These are phyloP conservation scores for Premnoplex brunnescens DNA, from an alignment of 2,797 vertebrate genomes.

Conservation along the genomic window DNA sequence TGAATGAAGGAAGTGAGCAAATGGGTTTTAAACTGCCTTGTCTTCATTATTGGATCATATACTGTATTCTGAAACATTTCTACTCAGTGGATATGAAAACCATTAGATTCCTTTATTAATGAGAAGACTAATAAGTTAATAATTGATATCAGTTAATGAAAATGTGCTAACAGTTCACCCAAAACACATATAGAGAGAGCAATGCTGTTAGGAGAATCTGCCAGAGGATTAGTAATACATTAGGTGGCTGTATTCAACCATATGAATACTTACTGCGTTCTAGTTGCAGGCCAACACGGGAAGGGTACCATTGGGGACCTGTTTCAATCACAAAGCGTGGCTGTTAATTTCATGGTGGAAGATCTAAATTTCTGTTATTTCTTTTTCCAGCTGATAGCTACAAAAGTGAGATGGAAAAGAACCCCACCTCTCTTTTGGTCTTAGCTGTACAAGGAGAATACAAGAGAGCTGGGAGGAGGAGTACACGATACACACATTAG, in stretches of 20 bases:
- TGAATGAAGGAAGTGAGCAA: background rate
- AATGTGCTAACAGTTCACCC: background rate
- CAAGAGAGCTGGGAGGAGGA: background rate
- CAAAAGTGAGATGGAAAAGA: background rate
- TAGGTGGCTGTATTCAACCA: background rate
- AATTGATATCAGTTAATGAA: background rate
- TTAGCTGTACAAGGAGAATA: background rate
- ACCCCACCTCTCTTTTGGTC: accelerated
- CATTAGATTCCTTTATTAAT: background rate
- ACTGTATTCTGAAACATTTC: background rate
- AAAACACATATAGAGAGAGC: accelerated
- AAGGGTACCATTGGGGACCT: constrained; percentile 80
- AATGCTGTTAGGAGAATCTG: background rate
- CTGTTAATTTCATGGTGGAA: background rate
- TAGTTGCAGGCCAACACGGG: constrained; percentile 75
- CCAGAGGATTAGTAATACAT: background rate
- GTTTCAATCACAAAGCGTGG: constrained; percentile 25
- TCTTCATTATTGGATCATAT: background rate
- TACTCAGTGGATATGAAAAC: background rate
- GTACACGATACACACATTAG: background rate
- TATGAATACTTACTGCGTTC: constrained; percentile 74
- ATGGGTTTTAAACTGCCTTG: background rate
- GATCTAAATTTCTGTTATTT: background rate
- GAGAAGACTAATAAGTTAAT: background rate
- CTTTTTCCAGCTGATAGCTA: background rate